Evolutionary conservation across 2,113 vertebrate species (phyloP), one percentile per base, ranked within the genome.

Genomic region (Stictonetta naevosa): DNA sequence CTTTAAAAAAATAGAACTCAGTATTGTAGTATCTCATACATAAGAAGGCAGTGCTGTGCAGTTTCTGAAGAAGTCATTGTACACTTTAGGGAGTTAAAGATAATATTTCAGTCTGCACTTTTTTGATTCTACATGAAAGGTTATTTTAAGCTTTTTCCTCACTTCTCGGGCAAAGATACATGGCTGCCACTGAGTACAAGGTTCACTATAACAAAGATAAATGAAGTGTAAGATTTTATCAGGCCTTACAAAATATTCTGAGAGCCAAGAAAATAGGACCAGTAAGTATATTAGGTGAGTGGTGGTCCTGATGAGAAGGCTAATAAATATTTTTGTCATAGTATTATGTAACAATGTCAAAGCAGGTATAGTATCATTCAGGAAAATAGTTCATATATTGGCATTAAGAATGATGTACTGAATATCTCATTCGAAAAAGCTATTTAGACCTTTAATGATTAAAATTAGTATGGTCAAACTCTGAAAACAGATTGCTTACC

Each of bases 401-500:
- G 0, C 34, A 82, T 36, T 85, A 86, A 81, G 38, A 75, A 71
- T 33, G 40, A 76, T 60, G 20, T 48, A 56, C 31, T 59, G n/a
- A 86, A 36, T 7, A 66, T 1, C 0, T 88, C 0, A 52, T 91
- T 91, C 4, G 8, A 82, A 74, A 89, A 29, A 55, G 63, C 26
- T 16, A 75, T 59, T 44, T 93, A 79, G 22, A 56, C 3, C 16
- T 91, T 26, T 74, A 92, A 94, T 80, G 16, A 48, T 75, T 93
- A 93, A 88, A 78, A 23, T 74, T 55, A 36, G 16, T 64, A 75
- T 22, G 44, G 59, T 88, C 69, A 78, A 72, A 80, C 52, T 71
- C 83, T 71, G 18, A 55, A 92, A 92, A 87, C 29, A 83, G 33
- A 87, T 77, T 95, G 53, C 40, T 91, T 97, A 96, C 87, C 87